A percentile compares a stretch with the other conserved stretches of the same genome.
Conservation (phyloP, 2,113 vertebrate species). For the Jacana jacana region DNA sequence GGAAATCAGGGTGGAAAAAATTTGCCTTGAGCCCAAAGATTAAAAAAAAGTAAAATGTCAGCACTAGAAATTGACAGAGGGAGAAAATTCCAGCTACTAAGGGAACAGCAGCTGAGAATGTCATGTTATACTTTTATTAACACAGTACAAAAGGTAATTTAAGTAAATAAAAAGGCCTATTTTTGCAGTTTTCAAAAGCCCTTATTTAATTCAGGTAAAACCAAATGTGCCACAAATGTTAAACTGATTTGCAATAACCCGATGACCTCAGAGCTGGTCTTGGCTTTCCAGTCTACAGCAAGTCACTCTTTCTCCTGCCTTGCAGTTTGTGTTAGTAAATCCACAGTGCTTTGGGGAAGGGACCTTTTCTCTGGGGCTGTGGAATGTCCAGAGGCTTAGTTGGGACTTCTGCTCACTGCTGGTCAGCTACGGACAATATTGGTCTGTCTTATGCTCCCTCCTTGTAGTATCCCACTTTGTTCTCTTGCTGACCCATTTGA, state of each 20-base stretch:
- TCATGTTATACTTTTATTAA: conserved; percentile 44
- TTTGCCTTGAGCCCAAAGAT: conserved; percentile 4
- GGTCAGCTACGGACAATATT: not conserved
- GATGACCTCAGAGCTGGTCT: not conserved
- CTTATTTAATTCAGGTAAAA: conserved; percentile 20
- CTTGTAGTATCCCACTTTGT: not conserved
- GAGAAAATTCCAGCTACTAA: conserved; percentile 5
- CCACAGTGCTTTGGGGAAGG: not conserved
- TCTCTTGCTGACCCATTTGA: not conserved
- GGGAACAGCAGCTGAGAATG: conserved; percentile 9
- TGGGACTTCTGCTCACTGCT: not conserved
- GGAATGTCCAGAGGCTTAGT: not conserved
- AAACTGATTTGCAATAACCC: not conserved
- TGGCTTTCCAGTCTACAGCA: not conserved
- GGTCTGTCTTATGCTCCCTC: not conserved
- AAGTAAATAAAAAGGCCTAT: conserved; percentile 28
- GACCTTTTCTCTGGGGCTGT: not conserved
- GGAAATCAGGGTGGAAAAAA: conserved; percentile 34
- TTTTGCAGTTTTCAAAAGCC: not conserved
- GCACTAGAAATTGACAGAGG: not conserved
- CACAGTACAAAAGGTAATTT: not conserved
- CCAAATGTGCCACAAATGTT: not conserved
- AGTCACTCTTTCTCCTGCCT: not conserved
- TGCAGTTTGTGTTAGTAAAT: not conserved
- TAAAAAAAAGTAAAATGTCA: conserved; percentile 32